Conservation (phyloP, 2,888 invertebrate genomes). For the Dasypolia templi region DNA sequence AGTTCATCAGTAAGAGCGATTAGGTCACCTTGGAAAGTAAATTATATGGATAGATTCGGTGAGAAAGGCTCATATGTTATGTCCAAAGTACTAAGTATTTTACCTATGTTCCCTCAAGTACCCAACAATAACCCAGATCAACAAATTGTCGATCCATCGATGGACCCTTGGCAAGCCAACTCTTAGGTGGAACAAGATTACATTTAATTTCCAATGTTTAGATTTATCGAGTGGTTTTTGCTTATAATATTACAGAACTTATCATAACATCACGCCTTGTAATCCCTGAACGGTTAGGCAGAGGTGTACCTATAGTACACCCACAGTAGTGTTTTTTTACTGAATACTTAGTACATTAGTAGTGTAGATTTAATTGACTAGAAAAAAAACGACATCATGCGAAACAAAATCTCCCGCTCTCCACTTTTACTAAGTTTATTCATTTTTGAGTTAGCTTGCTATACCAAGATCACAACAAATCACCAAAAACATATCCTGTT, state of each 20-base stretch:
- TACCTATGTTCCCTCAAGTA: constrained; percentile 79
- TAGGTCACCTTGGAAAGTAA: constrained; percentile 75
- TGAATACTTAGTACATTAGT: constrained; percentile 38
- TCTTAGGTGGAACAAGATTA: constrained; percentile 5
- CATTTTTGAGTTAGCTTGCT: too few relatives aligned
- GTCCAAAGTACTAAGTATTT: constrained; percentile 71
- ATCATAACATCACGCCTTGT: too few relatives aligned
- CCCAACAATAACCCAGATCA: constrained; percentile 39
- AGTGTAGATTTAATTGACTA: constrained; percentile 42
- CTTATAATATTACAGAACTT: neutral
- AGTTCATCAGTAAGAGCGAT: constrained; percentile 64
- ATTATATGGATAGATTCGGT: constrained; percentile 69
- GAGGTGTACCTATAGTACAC: too few relatives aligned
- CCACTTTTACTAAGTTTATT: too few relatives aligned
- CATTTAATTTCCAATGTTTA: constrained; percentile 1
- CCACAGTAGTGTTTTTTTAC: constrained; percentile 22
- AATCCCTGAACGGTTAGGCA: too few relatives aligned
- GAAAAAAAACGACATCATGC: too few relatives aligned
- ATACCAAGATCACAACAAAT: too few relatives aligned
- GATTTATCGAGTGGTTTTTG: constrained; percentile 12
- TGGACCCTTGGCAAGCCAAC: constrained; percentile 19
- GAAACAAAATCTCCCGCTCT: too few relatives aligned
- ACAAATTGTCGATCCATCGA: neutral
- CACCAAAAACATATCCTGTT: too few relatives aligned
- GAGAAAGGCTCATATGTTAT: constrained; percentile 68